Conservation (phyloP, 2,888 invertebrate genomes). For the Sminthurinus aureus region DNA sequence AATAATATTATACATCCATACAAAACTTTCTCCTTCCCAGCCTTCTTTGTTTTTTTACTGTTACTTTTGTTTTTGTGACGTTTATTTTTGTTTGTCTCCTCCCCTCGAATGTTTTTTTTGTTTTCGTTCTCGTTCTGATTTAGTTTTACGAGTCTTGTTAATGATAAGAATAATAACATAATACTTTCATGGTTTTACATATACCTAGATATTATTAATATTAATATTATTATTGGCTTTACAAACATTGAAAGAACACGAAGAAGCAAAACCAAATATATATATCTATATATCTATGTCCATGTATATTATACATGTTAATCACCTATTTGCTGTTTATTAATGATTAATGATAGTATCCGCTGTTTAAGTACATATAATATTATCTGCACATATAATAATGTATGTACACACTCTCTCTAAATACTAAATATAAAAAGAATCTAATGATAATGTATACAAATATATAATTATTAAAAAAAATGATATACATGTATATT, state of each 20-base stretch:
- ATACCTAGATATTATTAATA: not conserved
- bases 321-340: not conserved
- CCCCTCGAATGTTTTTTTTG: too few relatives aligned
- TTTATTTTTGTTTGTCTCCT: slow-evolving; percentile 7
- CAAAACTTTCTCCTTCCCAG: not conserved
- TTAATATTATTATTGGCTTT: slow-evolving; percentile 19
- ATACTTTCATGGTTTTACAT: too few relatives aligned
- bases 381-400: not conserved
- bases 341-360: not conserved
- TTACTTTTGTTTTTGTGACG: slow-evolving; percentile 25
- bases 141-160: too few relatives aligned
- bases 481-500: not conserved
- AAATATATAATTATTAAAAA: too few relatives aligned
- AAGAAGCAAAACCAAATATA: not conserved
- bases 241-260: not conserved
- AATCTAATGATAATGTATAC: not conserved
- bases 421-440: not conserved
- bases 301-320: not conserved
- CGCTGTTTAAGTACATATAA: not conserved
- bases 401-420: not conserved
- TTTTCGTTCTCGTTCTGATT: too few relatives aligned
- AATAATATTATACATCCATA: not conserved
- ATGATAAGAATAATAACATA: too few relatives aligned
- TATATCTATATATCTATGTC: not conserved
- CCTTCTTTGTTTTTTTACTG: slow-evolving; percentile 2